Conservation (phyloP, 2,888 invertebrate genomes). For the Perdita meconis region DNA sequence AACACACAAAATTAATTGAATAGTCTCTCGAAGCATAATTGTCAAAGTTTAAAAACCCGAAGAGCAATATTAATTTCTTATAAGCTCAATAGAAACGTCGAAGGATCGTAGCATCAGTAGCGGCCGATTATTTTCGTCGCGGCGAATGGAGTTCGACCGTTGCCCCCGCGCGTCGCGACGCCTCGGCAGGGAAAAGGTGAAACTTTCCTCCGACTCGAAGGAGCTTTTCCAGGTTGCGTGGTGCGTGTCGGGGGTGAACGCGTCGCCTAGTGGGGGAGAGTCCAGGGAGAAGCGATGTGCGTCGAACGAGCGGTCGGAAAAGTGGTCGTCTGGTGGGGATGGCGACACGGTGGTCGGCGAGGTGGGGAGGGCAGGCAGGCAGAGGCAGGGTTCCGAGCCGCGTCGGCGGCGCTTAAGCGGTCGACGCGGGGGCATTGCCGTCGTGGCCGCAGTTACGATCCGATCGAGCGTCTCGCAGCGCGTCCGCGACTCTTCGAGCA, state of each 20-base stretch:
- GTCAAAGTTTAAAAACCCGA: too few species aligned
- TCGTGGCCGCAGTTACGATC: conserved; percentile 77
- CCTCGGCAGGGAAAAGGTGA: conserved; percentile 1
- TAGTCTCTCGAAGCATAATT: too few species aligned
- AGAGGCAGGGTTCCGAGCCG: conserved; percentile 74
- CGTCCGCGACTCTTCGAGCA: conserved; percentile 37
- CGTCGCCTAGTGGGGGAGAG: conserved; percentile 35
- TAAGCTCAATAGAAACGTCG: too few species aligned
- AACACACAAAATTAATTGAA: too few species aligned
- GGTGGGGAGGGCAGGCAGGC: conserved; percentile 61
- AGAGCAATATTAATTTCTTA: too few species aligned
- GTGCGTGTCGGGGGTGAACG: conserved; percentile 28
- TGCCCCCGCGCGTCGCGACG: background rate
- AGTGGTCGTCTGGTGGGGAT: conserved; percentile 64
- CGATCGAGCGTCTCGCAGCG: conserved; percentile 68
- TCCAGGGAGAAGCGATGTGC: conserved; percentile 67
- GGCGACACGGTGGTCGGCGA: conserved; percentile 9
- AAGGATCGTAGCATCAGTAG: too few species aligned
- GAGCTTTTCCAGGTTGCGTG: background rate
- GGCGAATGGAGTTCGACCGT: background rate
- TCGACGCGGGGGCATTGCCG: conserved; percentile 81
- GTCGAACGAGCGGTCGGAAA: conserved; percentile 61
- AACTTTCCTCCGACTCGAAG: background rate
- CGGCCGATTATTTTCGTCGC: too few species aligned
- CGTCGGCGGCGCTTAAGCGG: conserved; percentile 77